These are phyloP conservation scores for Leistus spinibarbis DNA, from an alignment of 2,888 invertebrate species.

Conservation along the genomic window DNA sequence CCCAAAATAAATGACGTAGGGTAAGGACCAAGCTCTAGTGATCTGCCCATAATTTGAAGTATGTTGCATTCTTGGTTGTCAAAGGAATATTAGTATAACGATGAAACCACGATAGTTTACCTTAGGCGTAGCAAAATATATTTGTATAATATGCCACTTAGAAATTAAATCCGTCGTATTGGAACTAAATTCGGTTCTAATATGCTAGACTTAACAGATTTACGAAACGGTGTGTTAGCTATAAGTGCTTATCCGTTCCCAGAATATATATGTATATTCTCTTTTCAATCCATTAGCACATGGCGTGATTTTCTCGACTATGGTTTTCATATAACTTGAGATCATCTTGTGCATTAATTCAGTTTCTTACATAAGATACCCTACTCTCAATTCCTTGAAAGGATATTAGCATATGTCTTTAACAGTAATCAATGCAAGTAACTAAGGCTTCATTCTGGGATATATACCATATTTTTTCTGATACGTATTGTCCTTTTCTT, in stretches of 20 bases:
- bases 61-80: background rate
- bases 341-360: background rate
- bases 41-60: background rate
- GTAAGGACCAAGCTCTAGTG: too few relatives aligned
- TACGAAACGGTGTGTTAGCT: background rate
- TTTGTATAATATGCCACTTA: background rate
- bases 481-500: constrained; percentile 47
- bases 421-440: background rate
- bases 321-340: background rate
- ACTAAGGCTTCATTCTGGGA: too few relatives aligned
- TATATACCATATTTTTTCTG: too few relatives aligned
- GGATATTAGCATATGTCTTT: background rate
- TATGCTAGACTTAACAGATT: background rate
- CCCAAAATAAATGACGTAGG: too few relatives aligned
- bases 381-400: background rate
- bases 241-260: background rate
- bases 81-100: background rate
- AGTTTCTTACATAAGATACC: background rate
- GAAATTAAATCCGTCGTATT: background rate
- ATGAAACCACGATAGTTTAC: background rate
- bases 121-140: background rate
- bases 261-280: background rate
- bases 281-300: background rate
- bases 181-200: background rate
- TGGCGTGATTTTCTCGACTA: background rate